Conservation (phyloP, 2,113 vertebrate genomes). For the Anthoscopus minutus region DNA sequence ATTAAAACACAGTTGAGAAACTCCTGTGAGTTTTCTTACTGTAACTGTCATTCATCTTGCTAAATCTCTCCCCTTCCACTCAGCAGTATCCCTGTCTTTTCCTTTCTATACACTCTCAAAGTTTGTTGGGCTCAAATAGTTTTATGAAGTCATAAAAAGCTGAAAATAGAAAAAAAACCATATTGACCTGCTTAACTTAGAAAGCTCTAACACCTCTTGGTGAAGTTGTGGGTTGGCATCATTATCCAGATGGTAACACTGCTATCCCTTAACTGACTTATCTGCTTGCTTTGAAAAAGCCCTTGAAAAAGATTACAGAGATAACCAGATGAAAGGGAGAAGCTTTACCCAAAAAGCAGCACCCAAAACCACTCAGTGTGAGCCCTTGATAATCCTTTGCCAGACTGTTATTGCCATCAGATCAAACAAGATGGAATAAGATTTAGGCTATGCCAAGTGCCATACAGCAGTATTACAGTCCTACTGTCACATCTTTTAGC, state of each 20-base stretch:
- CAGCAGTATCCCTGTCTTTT: background rate
- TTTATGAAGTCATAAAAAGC: background rate
- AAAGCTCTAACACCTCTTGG: conserved; percentile 3
- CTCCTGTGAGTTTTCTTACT: background rate
- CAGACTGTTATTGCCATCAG: background rate
- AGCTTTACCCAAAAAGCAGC: conserved; percentile 4
- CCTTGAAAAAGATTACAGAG: conserved; percentile 15
- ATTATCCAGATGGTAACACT: conserved; percentile 34
- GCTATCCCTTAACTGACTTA: background rate
- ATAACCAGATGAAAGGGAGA: conserved; percentile 34
- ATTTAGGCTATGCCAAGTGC: background rate
- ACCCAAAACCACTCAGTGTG: background rate
- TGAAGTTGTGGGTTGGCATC: conserved; percentile 23
- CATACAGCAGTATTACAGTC: background rate
- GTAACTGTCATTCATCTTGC: background rate
- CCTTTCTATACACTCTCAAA: background rate
- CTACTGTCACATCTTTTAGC: background rate
- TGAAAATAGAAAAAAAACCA: background rate
- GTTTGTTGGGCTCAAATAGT: background rate
- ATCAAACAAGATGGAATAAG: conserved; percentile 10
- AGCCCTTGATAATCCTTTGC: conserved; percentile 1
- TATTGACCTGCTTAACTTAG: conserved; percentile 40
- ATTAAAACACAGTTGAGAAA: background rate
- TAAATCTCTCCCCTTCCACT: background rate
- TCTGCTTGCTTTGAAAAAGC: conserved; percentile 17